Base-by-base conservation (phyloP, 2,113 vertebrate genomes). In the Laticauda colubrina region DNA sequence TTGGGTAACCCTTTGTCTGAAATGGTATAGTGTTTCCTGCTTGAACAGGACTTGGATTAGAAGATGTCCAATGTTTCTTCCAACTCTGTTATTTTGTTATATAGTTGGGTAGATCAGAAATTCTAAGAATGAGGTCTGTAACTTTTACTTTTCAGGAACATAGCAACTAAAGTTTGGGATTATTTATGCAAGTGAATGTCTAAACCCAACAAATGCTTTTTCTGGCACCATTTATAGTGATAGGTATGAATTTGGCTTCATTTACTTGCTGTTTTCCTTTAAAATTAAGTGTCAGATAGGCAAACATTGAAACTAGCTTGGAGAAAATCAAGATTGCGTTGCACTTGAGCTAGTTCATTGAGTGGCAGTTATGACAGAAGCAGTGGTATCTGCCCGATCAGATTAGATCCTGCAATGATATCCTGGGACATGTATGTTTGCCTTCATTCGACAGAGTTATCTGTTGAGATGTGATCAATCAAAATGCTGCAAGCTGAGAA, bases 321-420 rank as follows among this genome's bases (percentile, higher is more conserved):
- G 85, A 92, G 90, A 29, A 91, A 93, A 96, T 93, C 59, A 95
- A 96, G 94, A 95, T 95, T 97, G 95, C 94, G 94, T 61, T 98
- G 97, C 97, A 96, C 97, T 94, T 97, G 97, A 98, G 97, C 89
- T 96, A 95, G 95, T 97, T 97, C 97, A 96, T 89, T 96, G 96
- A 97, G 97, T 96, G 97, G 94, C 97, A 96, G 97, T 97, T 96
- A 96, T 95, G 96, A 94, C 34, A 96, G 93, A 56, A 95, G 96
- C 39, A 95, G 95, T 96, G 95, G 96, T 95, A 93, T 96, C 90
- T 94, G 91, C 96, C 95, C 0, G 4, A n/a, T 34, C 11, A 69
- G 29, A 34, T 34, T 69, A 5, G 12, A 69, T 34, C 29, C 64
- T 69, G 64, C 14, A 15, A 69, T 5, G 2, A n/a, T 69, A n/a